Conservation (phyloP, 1,140 invertebrate genomes). For the Prorops nasuta region DNA sequence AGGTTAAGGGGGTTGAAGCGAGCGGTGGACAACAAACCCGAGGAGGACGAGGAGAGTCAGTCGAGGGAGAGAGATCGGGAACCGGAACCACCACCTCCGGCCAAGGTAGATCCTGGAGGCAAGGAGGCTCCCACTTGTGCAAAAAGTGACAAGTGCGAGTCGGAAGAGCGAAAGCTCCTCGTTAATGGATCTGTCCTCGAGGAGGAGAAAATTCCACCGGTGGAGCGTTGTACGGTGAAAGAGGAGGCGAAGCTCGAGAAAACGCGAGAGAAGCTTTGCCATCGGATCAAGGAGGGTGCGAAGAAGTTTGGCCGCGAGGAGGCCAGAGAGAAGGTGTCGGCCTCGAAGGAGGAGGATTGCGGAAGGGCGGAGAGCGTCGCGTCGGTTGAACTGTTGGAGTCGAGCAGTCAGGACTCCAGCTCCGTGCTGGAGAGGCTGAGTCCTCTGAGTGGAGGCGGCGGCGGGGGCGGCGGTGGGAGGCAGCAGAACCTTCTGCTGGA, state of each 20-base stretch:
- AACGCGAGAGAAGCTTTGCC: too few species aligned
- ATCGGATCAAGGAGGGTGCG: too few species aligned
- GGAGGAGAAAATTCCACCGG: constrained; percentile 14
- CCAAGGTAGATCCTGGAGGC: constrained; percentile 33
- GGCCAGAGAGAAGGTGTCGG: constrained; percentile 11
- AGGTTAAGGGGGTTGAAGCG: constrained; percentile 12
- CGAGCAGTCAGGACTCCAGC: constrained; percentile 44
- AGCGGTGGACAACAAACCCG: constrained; percentile 28
- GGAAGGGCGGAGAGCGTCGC: constrained; percentile 12
- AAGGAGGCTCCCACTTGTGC: not conserved
- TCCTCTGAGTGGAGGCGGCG: constrained; percentile 43
- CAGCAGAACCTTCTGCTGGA: constrained; percentile 46
- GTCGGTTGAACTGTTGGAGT: constrained; percentile 36
- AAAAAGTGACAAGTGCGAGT: not conserved
- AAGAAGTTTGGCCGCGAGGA: constrained; percentile 1
- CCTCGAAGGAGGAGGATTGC: not conserved
- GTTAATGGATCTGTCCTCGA: constrained; percentile 1
- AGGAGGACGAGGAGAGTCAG: constrained; percentile 47
- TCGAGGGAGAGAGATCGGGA: constrained; percentile 50
- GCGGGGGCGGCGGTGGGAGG: constrained; percentile 27
- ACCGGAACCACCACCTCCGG: constrained; percentile 47
- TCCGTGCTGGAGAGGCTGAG: constrained; percentile 55
- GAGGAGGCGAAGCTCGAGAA: constrained; percentile 1
- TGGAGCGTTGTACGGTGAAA: constrained; percentile 3
- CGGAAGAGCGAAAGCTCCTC: not conserved